A percentile compares a stretch with the other conserved stretches of the same genome.
Conservation (phyloP, 2,113 vertebrate species). For the Stegostoma tigrinum region DNA sequence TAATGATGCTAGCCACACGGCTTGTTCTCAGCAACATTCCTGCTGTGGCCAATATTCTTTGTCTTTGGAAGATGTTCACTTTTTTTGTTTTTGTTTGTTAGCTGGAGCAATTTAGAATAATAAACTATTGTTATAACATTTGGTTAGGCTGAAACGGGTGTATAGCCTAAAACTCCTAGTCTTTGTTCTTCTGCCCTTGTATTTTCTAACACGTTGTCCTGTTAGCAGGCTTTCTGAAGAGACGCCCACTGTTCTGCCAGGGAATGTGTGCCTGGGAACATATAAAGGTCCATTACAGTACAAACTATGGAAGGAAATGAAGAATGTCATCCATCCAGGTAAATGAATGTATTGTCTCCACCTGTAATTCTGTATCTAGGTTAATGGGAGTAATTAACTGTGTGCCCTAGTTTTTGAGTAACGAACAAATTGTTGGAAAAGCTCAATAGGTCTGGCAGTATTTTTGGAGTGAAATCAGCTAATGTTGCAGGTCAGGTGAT, state of each 20-base stretch:
- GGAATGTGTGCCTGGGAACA: background rate
- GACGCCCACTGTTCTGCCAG: background rate
- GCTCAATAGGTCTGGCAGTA: no score
- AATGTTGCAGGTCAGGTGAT: no score
- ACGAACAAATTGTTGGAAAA: no score
- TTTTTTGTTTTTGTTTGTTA: no score
- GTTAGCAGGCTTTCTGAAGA: background rate
- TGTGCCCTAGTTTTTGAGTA: no score
- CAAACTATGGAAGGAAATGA: slow-evolving; percentile 19
- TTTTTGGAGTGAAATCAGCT: no score
- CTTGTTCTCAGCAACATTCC: no score
- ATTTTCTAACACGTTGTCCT: background rate
- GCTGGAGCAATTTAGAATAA: no score
- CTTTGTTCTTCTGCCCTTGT: background rate
- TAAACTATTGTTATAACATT: background rate
- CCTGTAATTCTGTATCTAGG: background rate
- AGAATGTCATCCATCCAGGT: background rate
- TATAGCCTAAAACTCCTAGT: no score
- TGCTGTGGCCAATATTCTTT: no score
- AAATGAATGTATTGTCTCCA: background rate
- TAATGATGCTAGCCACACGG: no score
- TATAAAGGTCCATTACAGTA: slow-evolving; percentile 1
- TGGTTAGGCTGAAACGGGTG: background rate
- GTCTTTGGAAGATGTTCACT: no score
- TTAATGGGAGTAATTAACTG: background rate